Evolutionary conservation across 2,888 invertebrate genomes (phyloP).

Genomic region (Yponomeuta sedellus): DNA sequence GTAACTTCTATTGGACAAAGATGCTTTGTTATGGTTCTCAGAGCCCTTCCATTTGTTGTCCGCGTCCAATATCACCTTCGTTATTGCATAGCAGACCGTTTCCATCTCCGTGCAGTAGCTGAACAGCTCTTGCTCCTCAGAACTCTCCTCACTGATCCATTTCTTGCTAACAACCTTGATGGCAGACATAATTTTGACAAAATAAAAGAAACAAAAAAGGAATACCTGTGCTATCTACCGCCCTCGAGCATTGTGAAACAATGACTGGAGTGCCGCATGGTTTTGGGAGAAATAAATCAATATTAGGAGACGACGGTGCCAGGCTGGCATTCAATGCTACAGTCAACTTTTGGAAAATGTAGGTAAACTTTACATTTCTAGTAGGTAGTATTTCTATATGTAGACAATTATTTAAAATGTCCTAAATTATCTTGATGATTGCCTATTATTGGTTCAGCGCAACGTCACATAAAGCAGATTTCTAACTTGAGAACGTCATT

Average conservation of each 20-base stretch:
- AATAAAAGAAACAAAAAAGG: constrained; percentile 21
- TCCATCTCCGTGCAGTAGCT: constrained; percentile 70
- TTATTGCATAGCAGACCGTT: constrained; percentile 61
- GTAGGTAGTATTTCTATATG: too few species aligned
- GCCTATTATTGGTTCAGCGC: too few species aligned
- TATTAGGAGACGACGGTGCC: constrained; percentile 61
- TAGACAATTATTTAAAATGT: too few species aligned
- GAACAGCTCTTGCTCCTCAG: constrained; percentile 68
- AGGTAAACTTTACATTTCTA: too few species aligned
- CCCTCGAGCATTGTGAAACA: neutral
- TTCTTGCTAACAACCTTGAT: constrained; percentile 51
- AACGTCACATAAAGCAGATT: too few species aligned
- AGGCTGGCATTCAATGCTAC: constrained; percentile 34
- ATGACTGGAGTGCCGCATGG: constrained; percentile 36
- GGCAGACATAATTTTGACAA: constrained; percentile 34
- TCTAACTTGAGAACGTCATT: too few species aligned
- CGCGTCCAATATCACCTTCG: constrained; percentile 61
- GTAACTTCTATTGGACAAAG: constrained; percentile 59
- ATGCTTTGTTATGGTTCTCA: constrained; percentile 40
- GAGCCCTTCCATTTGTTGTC: constrained; percentile 68
- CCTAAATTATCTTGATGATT: too few species aligned
- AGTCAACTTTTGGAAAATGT: constrained; percentile 20
- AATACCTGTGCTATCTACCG: constrained; percentile 11
- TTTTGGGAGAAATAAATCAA: constrained; percentile 55
- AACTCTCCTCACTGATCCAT: constrained; percentile 75